Percentiles rank a stretch among this genome's conserved stretches.
phyloP scores from a whole-genome alignment of 2,888 invertebrate genomes.

The Coleophora flavipennella region DNA sequence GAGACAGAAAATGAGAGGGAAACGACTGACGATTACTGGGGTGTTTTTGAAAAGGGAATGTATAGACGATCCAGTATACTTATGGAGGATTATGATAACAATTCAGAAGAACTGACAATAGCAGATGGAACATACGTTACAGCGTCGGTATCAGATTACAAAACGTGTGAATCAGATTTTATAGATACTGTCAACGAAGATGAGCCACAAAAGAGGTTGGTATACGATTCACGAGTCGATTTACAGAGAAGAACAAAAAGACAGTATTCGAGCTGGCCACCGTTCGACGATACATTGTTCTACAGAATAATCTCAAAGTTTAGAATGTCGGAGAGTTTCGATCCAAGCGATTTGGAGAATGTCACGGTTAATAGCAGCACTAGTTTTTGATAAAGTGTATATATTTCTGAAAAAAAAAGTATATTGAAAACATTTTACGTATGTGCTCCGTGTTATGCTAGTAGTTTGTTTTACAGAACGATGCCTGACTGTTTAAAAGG shows the following conservation, averaged over 20 bases:
- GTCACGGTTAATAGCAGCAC: conserved; percentile 18
- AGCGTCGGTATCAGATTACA: conserved; percentile 24
- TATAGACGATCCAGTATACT: conserved; percentile 15
- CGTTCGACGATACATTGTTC: conserved; percentile 51
- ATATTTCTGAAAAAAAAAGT: neutral
- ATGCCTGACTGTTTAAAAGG: too few relatives aligned
- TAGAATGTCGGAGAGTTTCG: conserved; percentile 60
- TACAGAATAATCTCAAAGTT: conserved; percentile 55
- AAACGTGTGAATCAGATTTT: conserved; percentile 24
- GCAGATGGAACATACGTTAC: conserved; percentile 20
- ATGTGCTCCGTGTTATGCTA: too few relatives aligned
- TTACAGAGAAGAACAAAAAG: conserved; percentile 20
- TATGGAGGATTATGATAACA: conserved; percentile 15
- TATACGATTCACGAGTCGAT: conserved; percentile 33
- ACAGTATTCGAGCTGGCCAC: conserved; percentile 53
- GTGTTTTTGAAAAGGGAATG: conserved; percentile 1
- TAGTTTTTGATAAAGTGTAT: conserved; percentile 4
- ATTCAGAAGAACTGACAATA: conserved; percentile 9
- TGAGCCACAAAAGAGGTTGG: conserved; percentile 19
- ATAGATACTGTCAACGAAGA: conserved; percentile 9
- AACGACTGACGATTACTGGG: neutral
- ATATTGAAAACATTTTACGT: too few relatives aligned
- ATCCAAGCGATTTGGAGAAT: conserved; percentile 42
- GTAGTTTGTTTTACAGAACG: too few relatives aligned
- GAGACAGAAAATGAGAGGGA: conserved; percentile 4